Base-by-base conservation (phyloP, 2,797 vertebrate species). In the Semaprochilodus insignis region DNA sequence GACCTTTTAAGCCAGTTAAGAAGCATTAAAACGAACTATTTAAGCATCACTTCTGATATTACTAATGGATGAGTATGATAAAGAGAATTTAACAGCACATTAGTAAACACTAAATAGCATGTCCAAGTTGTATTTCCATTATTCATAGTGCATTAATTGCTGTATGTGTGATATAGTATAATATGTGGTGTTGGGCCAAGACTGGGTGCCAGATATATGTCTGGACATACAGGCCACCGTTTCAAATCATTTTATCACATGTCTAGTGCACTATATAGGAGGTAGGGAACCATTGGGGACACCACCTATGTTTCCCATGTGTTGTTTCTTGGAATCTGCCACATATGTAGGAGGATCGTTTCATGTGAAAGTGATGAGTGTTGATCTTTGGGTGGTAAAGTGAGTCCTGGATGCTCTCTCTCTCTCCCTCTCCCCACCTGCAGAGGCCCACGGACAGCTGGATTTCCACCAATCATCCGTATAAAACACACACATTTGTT, bases 401-500 rank as follows among this genome's bases (percentile, higher is more conserved):
- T 6, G 23, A 73, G 27, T 7, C 71, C 27, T 83, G 55, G 74
- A 69, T 76, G 70, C 88, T 89, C 21, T 60, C 57, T 88, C 90
- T 88, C 84, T 82, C 89, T 87, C 84, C 81, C 90, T 85, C 81
- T 93, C 91, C 91, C 91, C 94, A 96, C 94, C 95, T 96, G 95
- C 94, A 94, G 93, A 94, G 93, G 93, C 90, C 91, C 89, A 87
- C 75, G 88, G 93, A 93, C 94, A 95, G 94, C 95, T 95, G 94
- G 93, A 95, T 95, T 94, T 95, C 93, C 95, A 95, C 95, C 94
- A 92, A 94, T 96, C 90, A 93, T 91, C 91, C 93, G 92, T 94
- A 95, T 94, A 95, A 95, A 95, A 95, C 91, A 95, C 92, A 92
- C 94, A 96, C 94, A 95, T 95, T 96, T 95, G 95, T 95, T 95